Evolutionary conservation across 53 echinoderm and acorn worm genomes (phyloP), one percentile per base, ranked within the genome.

Genomic region (Crossaster papposus): DNA sequence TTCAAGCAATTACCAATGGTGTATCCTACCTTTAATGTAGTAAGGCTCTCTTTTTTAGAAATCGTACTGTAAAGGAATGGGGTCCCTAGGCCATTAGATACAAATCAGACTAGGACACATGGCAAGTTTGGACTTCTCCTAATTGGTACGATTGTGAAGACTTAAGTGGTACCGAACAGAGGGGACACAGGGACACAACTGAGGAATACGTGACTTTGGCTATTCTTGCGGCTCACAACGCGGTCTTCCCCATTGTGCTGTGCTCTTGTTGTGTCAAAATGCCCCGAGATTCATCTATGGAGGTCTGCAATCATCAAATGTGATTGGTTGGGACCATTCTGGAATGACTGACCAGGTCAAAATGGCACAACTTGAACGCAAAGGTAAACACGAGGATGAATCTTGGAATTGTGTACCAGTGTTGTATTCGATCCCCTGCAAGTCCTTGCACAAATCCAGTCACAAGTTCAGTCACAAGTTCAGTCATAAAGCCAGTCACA

Each of bases 81-180:
- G 5, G 68, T 36, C 78, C 78, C n/a, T 51, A 50, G 51, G 78
- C 78, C 28, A 50, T 51, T 34, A 26, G 36, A 74, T 78, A 32
- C 50, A 23, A 78, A 12, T 36, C 18, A 34, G 12, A 74, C 34
- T 50, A 12, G 13, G 83, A 70, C 83, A 85, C 64, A 22, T 54
- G 76, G 31, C 23, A 58, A 77, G 76, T 76, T 76, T 75, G 34
- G 77, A 87, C 87, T 58, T 76, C 37, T 35, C 22, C 87, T 87
- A 87, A 87, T 87, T 87, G 77, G 87, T 22, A 14, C 24, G 87
- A 87, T 87, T 87, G 87, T 87, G 54, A n/a, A 52, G 53, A 73
- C 51, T 68, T 30, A 73, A 85, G 85, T 85, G 85, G 72, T 31
- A 53, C 30, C 77, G 77, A 87, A 77, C 87, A 76, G 76, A 73